Conservation (phyloP, 2,888 invertebrate genomes). For the Corythucha ciliata region DNA sequence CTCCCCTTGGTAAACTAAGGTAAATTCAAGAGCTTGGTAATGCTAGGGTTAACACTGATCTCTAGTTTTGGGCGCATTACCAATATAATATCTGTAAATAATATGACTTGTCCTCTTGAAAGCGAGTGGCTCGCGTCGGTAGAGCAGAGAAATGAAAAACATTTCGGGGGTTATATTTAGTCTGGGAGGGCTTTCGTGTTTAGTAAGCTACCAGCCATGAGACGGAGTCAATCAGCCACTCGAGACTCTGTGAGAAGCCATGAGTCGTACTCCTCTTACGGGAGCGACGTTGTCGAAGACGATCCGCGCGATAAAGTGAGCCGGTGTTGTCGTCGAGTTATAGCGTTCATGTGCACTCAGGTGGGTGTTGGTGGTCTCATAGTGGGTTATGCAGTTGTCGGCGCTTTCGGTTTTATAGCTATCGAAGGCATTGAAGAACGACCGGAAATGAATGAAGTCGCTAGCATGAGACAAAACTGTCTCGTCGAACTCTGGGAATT, state of each 20-base stretch:
- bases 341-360: constrained; percentile 88
- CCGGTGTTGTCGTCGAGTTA: constrained; percentile 73
- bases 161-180: constrained; percentile 18
- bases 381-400: constrained; percentile 76
- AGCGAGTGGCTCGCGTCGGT: too few relatives aligned
- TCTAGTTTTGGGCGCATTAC: too few relatives aligned
- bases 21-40: too few relatives aligned
- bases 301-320: constrained; percentile 50
- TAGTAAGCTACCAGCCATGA: too few relatives aligned
- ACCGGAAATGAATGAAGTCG: constrained; percentile 41
- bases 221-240: constrained; percentile 20
- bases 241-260: constrained; percentile 54
- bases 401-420: constrained; percentile 69
- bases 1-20: too few relatives aligned
- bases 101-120: too few relatives aligned
- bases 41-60: too few relatives aligned
- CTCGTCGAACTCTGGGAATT: constrained; percentile 58
- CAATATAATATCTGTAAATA: too few relatives aligned
- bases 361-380: constrained; percentile 81
- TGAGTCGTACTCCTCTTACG: constrained; percentile 53
- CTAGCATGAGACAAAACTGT: constrained; percentile 48
- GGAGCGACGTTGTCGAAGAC: constrained; percentile 49
- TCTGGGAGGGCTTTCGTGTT: too few relatives aligned
- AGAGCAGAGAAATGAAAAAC: too few relatives aligned
- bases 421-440: constrained; percentile 53